Percentiles rank a stretch among this genome's conserved stretches.
Conservation (phyloP, 2,888 invertebrate genomes). For the Resseliella maxima region DNA sequence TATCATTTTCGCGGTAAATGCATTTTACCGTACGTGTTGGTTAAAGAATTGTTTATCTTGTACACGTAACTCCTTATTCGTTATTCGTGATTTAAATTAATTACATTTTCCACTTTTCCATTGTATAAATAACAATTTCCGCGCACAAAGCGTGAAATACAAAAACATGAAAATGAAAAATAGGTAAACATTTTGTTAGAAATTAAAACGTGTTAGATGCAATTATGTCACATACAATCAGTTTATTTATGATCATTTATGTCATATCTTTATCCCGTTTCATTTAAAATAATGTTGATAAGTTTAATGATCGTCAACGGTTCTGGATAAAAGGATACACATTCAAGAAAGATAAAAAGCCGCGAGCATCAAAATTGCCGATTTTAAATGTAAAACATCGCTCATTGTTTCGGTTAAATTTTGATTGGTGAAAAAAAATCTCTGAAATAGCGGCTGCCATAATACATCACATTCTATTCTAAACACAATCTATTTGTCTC, state of each 20-base stretch:
- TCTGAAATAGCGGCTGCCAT: no score
- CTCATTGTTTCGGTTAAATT: neutral
- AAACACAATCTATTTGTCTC: no score
- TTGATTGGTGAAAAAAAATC: neutral
- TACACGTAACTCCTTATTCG: slow-evolving; percentile 38
- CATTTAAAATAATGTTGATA: neutral
- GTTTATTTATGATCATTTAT: neutral
- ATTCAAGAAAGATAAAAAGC: neutral
- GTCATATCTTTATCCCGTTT: neutral
- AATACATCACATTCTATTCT: no score
- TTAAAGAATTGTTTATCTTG: slow-evolving; percentile 19
- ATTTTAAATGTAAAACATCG: neutral
- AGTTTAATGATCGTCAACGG: neutral
- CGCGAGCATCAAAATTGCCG: neutral
- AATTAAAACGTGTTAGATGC: slow-evolving; percentile 5
- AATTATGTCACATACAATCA: slow-evolving; percentile 18
- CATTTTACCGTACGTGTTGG: neutral
- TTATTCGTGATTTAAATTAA: slow-evolving; percentile 49
- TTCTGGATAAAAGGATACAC: neutral
- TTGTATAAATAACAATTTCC: neutral
- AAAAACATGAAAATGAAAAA: slow-evolving; percentile 8
- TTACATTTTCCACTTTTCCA: slow-evolving; percentile 1
- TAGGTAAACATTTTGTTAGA: slow-evolving; percentile 9
- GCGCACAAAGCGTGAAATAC: neutral
- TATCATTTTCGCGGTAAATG: neutral